phyloP scores from a whole-genome alignment of 2,797 vertebrate genomes.

The Lateolabrax maculatus region DNA sequence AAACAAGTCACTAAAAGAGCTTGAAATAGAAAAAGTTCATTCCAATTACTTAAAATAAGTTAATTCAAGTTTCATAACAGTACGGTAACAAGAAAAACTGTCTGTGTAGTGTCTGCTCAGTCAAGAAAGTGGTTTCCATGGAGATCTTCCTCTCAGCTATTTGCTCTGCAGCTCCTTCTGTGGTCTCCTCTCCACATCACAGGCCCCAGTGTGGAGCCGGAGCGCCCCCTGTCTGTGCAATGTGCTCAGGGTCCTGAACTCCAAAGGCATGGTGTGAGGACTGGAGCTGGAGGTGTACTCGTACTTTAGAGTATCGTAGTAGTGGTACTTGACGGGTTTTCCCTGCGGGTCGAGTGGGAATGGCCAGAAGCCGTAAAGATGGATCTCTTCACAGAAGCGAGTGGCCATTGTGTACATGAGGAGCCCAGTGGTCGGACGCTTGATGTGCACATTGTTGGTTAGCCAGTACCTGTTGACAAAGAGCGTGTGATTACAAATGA shows the following conservation, averaged over 20 bases:
- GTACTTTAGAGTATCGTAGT: conserved; percentile 94
- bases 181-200: conserved; percentile 69
- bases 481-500: conserved; percentile 1
- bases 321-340: conserved; percentile 95
- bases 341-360: conserved; percentile 90
- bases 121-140: conserved; percentile 35
- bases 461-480: conserved; percentile 92
- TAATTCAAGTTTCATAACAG: conserved; percentile 61
- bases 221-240: conserved; percentile 95
- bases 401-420: conserved; percentile 98
- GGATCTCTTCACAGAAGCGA: conserved; percentile 97
- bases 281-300: conserved; percentile 95
- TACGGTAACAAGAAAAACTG: conserved; percentile 31
- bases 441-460: conserved; percentile 97
- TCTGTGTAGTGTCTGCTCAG: conserved; percentile 14
- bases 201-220: conserved; percentile 92
- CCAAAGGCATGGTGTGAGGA: conserved; percentile 97
- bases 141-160: conserved; percentile 18
- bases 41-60: conserved; percentile 51
- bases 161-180: conserved; percentile 29
- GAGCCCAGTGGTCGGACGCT: conserved; percentile 96
- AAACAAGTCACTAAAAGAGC: conserved; percentile 33
- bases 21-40: conserved; percentile 56
- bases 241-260: conserved; percentile 94
- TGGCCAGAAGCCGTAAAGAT: conserved; percentile 98